A percentile compares a stretch with the other conserved stretches of the same genome.
These are phyloP conservation scores for Desmophyllum pertusum DNA, from an alignment of 92 coral and sea anemone species.

Conservation along the genomic window DNA sequence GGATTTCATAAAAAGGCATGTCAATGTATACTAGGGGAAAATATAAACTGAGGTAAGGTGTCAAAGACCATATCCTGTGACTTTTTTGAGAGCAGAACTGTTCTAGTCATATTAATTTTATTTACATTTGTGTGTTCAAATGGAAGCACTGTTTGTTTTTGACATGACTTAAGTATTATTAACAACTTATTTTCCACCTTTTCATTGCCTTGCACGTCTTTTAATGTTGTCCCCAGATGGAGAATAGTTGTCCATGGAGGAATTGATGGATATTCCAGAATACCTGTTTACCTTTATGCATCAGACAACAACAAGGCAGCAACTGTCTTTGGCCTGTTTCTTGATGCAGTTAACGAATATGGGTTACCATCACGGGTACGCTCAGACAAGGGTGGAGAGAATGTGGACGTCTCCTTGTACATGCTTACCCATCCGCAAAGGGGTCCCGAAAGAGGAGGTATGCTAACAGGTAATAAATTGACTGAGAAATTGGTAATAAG, in stretches of 20 bases:
- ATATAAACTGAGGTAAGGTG: no score
- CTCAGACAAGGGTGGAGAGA: conserved; percentile 65
- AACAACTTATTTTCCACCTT: background rate
- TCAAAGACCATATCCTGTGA: no score
- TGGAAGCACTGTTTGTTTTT: no score
- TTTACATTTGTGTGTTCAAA: background rate
- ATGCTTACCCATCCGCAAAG: conserved; percentile 55
- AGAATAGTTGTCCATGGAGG: conserved; percentile 62
- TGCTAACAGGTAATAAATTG: conserved; percentile 59
- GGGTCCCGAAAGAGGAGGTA: conserved; percentile 58
- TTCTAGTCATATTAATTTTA: no score
- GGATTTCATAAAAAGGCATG: no score
- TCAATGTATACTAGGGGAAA: no score
- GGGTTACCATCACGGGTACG: conserved; percentile 61
- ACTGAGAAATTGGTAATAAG: background rate
- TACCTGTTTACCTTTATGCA: conserved; percentile 46
- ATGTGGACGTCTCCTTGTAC: conserved; percentile 55
- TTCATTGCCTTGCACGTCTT: background rate
- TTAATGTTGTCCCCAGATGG: conserved; percentile 21
- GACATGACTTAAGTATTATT: background rate
- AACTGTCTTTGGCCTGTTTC: conserved; percentile 48
- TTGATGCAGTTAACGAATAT: conserved; percentile 50
- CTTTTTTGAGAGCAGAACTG: no score
- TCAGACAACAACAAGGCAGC: conserved; percentile 57
- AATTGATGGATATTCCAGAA: conserved; percentile 56